Evolutionary conservation across 2,113 vertebrate genomes (phyloP), one percentile per base, ranked within the genome.

Genomic region (Triplophysa siluroides): DNA sequence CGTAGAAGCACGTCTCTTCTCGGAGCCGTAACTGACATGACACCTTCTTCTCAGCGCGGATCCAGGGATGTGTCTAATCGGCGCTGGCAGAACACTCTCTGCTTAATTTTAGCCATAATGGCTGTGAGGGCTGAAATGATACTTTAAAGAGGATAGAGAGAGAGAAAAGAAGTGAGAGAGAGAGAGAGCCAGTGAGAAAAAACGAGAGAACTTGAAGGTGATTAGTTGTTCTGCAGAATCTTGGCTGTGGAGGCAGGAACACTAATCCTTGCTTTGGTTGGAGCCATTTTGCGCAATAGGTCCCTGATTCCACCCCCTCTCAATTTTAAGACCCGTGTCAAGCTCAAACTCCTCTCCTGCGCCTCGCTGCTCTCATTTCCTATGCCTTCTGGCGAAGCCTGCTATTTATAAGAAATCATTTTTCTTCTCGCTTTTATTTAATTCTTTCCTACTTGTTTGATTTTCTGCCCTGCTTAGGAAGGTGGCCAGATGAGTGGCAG

Each of bases 321-420:
- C 91, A 89, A 90, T 93, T 92, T 92, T 94, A 93, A 94, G 92
- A 92, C 92, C 93, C 92, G 91, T 93, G 93, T 94, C 92, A 93
- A 92, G 90, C 92, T 92, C 89, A 92, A 91, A 90, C 91, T 91
- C 91, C 91, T 92, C 90, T 92, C 90, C 91, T 89, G 88, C 89
- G 88, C 80, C 92, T 90, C 85, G 86, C 92, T 92, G 92, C 89
- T 93, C 92, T 93, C 92, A 91, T 93, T 94, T 92, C 92, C 93
- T 92, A 86, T 93, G 93, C 92, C 92, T 93, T 90, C 93, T 92
- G 93, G 93, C 93, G 90, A 93, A 90, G 90, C 91, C 87, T 89
- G 91, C 92, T 94, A 94, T 94, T 94, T 94, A 94, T 94, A 94
- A 91, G 90, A 90, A 92, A 90, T 91, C 89, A 90, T 92, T 92